Conservation (phyloP, 2,113 vertebrate genomes). For the Circaetus gallicus region DNA sequence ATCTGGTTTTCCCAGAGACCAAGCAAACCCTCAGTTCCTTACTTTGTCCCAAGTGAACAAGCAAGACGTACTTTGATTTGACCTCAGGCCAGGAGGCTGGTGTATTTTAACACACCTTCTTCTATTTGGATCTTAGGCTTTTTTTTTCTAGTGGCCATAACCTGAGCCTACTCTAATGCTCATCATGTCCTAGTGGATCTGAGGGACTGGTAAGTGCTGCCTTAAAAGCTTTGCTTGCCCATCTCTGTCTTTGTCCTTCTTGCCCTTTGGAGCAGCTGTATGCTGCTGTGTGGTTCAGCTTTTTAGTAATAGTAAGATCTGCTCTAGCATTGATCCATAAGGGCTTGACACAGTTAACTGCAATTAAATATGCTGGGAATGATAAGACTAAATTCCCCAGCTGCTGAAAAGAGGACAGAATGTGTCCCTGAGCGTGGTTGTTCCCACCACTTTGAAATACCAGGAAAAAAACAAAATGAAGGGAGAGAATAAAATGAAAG, state of each 20-base stretch:
- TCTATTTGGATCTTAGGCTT: neutral
- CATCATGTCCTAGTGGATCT: neutral
- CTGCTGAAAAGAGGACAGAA: neutral
- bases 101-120: neutral
- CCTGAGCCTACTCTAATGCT: neutral
- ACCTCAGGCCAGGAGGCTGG: neutral
- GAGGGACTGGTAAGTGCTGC: neutral
- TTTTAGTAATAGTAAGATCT: neutral
- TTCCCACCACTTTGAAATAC: neutral
- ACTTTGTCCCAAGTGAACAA: neutral
- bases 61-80: neutral
- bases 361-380: constrained; percentile 15
- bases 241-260: neutral
- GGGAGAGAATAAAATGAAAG: neutral
- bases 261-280: neutral
- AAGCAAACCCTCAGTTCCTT: neutral
- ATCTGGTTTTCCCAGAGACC: neutral
- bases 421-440: neutral
- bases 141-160: neutral
- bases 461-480: neutral
- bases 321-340: constrained; percentile 5
- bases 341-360: constrained; percentile 3
- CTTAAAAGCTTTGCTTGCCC: neutral
- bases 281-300: neutral
- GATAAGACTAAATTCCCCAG: neutral